Percentiles rank a stretch among this genome's conserved stretches.
Conservation (phyloP, 1,140 invertebrate species). For the Elymnias hypermnestra region DNA sequence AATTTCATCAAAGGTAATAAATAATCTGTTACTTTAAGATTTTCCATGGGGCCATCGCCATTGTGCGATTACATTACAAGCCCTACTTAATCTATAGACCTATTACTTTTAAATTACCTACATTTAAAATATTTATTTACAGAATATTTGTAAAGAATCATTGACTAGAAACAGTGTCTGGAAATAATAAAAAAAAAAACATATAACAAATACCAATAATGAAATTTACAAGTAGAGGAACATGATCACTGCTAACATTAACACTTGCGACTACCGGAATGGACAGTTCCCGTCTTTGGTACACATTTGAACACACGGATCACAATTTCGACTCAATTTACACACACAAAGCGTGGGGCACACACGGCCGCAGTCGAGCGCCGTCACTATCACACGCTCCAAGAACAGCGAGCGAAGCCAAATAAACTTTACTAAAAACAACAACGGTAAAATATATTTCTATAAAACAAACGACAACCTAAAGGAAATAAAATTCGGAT, state of each 20-base stretch:
- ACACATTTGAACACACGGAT: conserved; percentile 51
- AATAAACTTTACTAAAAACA: conserved; percentile 71
- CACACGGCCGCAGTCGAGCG: not conserved
- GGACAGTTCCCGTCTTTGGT: conserved; percentile 65
- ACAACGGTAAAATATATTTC: conserved; percentile 66
- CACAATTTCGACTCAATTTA: conserved; percentile 14
- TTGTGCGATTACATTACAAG: conserved; percentile 63
- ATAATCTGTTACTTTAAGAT: not conserved
- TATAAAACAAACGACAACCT: conserved; percentile 63
- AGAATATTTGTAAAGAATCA: conserved; percentile 60
- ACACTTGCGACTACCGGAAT: conserved; percentile 39
- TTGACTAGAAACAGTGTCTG: conserved; percentile 69
- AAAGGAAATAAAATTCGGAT: conserved; percentile 47
- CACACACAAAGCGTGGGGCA: not conserved
- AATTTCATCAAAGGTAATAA: conserved; percentile 6
- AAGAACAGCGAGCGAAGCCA: conserved; percentile 43
- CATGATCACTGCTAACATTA: conserved; percentile 36
- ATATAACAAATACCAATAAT: conserved; percentile 34
- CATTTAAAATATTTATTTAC: conserved; percentile 60
- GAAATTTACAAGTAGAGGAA: conserved; percentile 51
- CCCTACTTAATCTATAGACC: conserved; percentile 44
- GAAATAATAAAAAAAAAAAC: conserved; percentile 50
- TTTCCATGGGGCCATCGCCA: conserved; percentile 25
- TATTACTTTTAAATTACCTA: conserved; percentile 62
- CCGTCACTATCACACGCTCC: conserved; percentile 48